phyloP scores from a whole-genome alignment of 2,888 invertebrate species.

The Zhuqinia jingwanae region DNA sequence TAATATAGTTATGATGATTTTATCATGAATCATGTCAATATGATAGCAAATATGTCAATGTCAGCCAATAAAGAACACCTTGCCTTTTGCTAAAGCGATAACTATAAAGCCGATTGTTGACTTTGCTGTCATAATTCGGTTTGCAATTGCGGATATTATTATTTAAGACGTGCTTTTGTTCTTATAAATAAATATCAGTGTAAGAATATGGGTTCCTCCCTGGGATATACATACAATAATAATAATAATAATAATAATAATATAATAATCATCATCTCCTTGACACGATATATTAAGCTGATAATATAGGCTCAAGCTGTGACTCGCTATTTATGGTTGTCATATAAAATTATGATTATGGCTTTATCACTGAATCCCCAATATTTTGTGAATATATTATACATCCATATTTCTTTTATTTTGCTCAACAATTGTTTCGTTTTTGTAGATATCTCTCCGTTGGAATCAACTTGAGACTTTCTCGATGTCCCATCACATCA shows the following conservation, averaged over 20 bases:
- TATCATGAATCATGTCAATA: no score
- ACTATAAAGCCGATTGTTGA: no score
- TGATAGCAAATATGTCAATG: background rate
- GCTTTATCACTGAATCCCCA: background rate
- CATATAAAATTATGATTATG: constrained; percentile 39
- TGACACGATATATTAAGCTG: constrained; percentile 24
- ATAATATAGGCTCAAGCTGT: constrained; percentile 44
- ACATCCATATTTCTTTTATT: no score
- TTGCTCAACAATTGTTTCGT: constrained; percentile 6
- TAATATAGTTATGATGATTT: no score
- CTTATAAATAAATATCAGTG: background rate
- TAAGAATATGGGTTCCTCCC: background rate
- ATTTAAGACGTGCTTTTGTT: constrained; percentile 15
- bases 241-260: no score
- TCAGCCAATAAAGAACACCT: background rate
- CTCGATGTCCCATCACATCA: no score
- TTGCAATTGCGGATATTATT: constrained; percentile 33
- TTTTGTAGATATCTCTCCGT: no score
- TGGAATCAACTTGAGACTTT: no score
- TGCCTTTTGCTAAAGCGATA: background rate
- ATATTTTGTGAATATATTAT: constrained; percentile 5
- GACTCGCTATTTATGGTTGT: constrained; percentile 9
- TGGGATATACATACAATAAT: no score
- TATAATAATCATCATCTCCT: background rate
- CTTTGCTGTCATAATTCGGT: constrained; percentile 11